Evolutionary conservation across 2,113 vertebrate species (phyloP).

Genomic region (Dendropsophus ebraccatus): DNA sequence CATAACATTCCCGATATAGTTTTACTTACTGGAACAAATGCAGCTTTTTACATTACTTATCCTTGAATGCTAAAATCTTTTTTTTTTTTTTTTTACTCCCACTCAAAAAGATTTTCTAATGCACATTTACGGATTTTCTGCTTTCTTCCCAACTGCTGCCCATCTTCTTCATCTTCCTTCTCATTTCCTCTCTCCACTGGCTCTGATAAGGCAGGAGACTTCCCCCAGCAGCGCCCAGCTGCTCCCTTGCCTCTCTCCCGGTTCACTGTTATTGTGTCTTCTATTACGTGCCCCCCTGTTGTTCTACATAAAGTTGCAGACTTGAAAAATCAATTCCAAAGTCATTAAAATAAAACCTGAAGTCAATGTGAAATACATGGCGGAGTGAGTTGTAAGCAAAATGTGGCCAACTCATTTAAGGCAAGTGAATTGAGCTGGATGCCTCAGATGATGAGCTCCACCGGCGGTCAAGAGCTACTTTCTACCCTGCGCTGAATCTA

Average conservation of each 20-base stretch:
- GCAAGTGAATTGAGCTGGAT: conserved; percentile 10
- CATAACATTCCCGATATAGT: background rate
- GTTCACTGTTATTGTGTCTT: conserved; percentile 2
- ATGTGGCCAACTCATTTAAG: conserved; percentile 16
- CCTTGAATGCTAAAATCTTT: conserved; percentile 6
- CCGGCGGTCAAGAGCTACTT: background rate
- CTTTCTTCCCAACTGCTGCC: background rate
- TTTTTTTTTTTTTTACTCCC: conserved; percentile 21
- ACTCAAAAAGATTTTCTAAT: conserved; percentile 35
- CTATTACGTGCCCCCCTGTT: conserved; percentile 25
- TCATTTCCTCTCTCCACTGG: conserved; percentile 41
- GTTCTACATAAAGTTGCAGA: conserved; percentile 36
- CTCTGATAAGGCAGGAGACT: background rate
- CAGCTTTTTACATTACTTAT: conserved; percentile 23
- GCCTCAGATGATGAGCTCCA: background rate
- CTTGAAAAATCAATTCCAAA: conserved; percentile 33
- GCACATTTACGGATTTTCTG: conserved; percentile 34
- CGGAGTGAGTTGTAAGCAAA: conserved; percentile 4
- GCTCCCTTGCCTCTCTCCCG: background rate
- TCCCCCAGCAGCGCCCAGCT: conserved; percentile 25
- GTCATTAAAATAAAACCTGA: conserved; percentile 30
- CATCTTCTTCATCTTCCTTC: conserved; percentile 25
- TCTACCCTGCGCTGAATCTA: background rate
- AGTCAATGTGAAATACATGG: background rate
- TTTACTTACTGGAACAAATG: background rate